Conservation (phyloP, 2,888 invertebrate species). For the Caenorhabditis sp. region DNA sequence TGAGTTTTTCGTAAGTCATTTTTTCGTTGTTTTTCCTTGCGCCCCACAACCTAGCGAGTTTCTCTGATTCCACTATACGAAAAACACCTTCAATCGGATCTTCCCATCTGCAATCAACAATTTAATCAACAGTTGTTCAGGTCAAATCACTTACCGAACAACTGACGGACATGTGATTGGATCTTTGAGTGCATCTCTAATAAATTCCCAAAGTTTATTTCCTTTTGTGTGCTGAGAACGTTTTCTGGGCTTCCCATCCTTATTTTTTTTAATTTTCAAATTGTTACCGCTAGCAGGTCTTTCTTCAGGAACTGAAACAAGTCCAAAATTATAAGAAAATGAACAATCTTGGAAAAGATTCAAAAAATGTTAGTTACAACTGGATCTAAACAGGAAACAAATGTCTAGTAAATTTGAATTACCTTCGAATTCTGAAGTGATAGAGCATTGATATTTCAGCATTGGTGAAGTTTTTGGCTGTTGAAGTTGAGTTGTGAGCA, state of each 20-base stretch:
- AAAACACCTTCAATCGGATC: conserved; percentile 91
- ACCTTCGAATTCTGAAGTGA: conserved; percentile 68
- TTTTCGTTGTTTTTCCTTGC: conserved; percentile 91
- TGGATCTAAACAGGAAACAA: too few relatives aligned
- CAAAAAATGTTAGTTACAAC: too few relatives aligned
- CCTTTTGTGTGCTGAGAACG: conserved; percentile 83
- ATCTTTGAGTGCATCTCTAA: conserved; percentile 90
- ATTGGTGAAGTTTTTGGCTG: conserved; percentile 68
- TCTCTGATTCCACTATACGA: conserved; percentile 91
- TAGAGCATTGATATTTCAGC: conserved; percentile 63
- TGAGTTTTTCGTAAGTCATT: conserved; percentile 95
- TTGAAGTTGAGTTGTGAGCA: conserved; percentile 51
- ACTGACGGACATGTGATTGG: conserved; percentile 89
- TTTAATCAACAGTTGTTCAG: neutral
- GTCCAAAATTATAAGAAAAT: too few relatives aligned
- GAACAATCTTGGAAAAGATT: too few relatives aligned
- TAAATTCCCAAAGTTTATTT: conserved; percentile 90
- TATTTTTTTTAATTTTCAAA: conserved; percentile 74
- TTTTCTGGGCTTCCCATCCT: conserved; percentile 82
- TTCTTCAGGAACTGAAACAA: conserved; percentile 48
- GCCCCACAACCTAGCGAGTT: conserved; percentile 93
- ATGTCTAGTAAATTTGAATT: too few relatives aligned
- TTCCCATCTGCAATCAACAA: conserved; percentile 88
- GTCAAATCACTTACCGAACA: conserved; percentile 85
- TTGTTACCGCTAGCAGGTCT: conserved; percentile 39